Base-by-base conservation (phyloP, 2,797 vertebrate species). In the Malurus splendens region DNA sequence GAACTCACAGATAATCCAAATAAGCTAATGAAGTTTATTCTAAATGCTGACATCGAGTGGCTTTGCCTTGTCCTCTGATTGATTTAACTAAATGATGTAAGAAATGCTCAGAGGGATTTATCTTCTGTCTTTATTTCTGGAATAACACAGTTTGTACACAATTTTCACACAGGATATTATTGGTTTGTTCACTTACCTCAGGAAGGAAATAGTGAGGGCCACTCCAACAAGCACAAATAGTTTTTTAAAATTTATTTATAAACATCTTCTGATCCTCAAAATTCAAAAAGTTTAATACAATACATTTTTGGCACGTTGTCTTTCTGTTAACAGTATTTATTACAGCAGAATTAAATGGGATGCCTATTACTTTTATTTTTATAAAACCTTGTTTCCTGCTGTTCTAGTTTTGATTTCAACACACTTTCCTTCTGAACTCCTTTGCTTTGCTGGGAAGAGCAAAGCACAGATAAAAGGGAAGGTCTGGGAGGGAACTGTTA, bases 41-140 rank as follows among this genome's bases (percentile, higher is more conserved):
- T 25, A 47, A 78, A 23, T 28, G 47, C 68, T 86, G 55, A 33
- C 51, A 51, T 70, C 38, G 45, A 80, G 25, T 62, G 36, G 45
- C 33, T 73, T 91, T 84, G 20, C 71, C 68, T 94, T 95, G 76
- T 67, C 60, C 67, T 85, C 39, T 80, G 56, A 77, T 17, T 84
- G 78, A 65, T 84, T 82, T 91, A 91, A 64, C 20, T 54, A 25
- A 67, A 48, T 39, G 19, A 72, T 45, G 16, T 28, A 68, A 60
- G 12, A 73, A 91, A 66, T 30, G 1, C 6, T 44, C 32, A 23
- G 32, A 5, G 1, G 0, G 3, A n/a, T 57, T 28, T 52, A 23
- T 54, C 6, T 44, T 72, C 56, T 86, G n/a, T 33, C 36, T 77
- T 90, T 1, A 14, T 59, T 48, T 89, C 74, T 72, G 47, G 76